Conservation (phyloP, 2,797 vertebrate genomes). For the Phataginus tricuspis region DNA sequence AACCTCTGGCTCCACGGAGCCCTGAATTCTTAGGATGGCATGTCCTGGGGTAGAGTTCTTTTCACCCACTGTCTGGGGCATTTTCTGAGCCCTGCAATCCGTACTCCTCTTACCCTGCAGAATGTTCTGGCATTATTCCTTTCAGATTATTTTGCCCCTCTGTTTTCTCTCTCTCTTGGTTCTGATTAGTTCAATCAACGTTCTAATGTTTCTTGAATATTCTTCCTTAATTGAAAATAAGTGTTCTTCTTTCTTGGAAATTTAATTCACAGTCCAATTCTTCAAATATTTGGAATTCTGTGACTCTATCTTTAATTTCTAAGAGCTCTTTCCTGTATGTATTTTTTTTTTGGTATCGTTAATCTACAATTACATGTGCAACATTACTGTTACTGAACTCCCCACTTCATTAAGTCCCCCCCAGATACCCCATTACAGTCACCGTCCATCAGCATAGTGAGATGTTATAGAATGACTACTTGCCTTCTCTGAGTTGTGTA, state of each 20-base stretch:
- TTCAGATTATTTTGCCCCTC: not conserved
- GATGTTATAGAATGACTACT: no score
- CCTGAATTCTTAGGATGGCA: fast-evolving
- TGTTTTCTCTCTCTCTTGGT: not conserved
- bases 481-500: no score
- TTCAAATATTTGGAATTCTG: not conserved
- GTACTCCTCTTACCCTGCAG: not conserved
- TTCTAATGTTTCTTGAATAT: not conserved
- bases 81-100: fast-evolving
- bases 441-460: no score
- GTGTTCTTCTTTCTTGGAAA: not conserved
- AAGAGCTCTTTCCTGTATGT: not conserved
- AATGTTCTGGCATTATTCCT: not conserved
- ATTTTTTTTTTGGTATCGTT: no score
- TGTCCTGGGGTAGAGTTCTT: not conserved
- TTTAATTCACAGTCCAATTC: not conserved
- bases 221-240: not conserved
- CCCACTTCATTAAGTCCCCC: no score
- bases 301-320: not conserved
- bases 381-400: no score
- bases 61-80: not conserved
- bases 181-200: not conserved
- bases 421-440: no score
- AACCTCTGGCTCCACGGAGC: no score
- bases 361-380: no score